Conservation (phyloP, 2,888 invertebrate species). For the Odiellus spinosus region DNA sequence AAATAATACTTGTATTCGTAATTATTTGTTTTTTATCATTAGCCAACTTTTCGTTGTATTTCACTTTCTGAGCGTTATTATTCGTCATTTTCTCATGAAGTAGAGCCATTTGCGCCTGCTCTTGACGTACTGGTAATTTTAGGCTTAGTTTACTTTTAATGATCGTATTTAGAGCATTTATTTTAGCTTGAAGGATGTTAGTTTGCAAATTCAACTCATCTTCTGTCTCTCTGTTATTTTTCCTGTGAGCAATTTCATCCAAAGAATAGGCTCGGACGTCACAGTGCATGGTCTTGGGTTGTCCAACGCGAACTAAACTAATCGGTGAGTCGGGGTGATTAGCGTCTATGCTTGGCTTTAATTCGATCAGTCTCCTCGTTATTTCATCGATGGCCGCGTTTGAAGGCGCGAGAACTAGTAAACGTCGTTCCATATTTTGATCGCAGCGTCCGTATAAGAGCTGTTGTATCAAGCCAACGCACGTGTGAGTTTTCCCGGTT, state of each 20-base stretch:
- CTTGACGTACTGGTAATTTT: neutral
- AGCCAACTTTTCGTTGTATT: neutral
- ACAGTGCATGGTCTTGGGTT: slow-evolving; percentile 42
- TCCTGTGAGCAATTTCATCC: slow-evolving; percentile 35
- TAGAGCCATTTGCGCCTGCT: neutral
- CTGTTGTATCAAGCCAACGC: slow-evolving; percentile 53
- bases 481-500: slow-evolving; percentile 70
- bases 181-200: slow-evolving; percentile 1
- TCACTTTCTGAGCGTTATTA: too few relatives aligned
- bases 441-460: slow-evolving; percentile 23
- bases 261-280: slow-evolving; percentile 41
- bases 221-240: neutral
- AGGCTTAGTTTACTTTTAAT: slow-evolving; percentile 2
- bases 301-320: slow-evolving; percentile 48
- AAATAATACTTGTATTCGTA: slow-evolving; percentile 47
- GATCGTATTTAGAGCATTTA: slow-evolving; percentile 1
- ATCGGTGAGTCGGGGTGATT: slow-evolving; percentile 33
- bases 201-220: neutral
- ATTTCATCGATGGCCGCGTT: slow-evolving; percentile 74
- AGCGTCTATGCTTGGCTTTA: slow-evolving; percentile 31
- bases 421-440: slow-evolving; percentile 25
- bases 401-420: slow-evolving; percentile 69
- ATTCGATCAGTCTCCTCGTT: slow-evolving; percentile 42
- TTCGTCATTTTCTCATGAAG: neutral
- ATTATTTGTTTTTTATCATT: slow-evolving; percentile 9